Evolutionary conservation across 2,113 vertebrate genomes (phyloP), one percentile per base, ranked within the genome.

Genomic region (Erythrocercus mccallii): DNA sequence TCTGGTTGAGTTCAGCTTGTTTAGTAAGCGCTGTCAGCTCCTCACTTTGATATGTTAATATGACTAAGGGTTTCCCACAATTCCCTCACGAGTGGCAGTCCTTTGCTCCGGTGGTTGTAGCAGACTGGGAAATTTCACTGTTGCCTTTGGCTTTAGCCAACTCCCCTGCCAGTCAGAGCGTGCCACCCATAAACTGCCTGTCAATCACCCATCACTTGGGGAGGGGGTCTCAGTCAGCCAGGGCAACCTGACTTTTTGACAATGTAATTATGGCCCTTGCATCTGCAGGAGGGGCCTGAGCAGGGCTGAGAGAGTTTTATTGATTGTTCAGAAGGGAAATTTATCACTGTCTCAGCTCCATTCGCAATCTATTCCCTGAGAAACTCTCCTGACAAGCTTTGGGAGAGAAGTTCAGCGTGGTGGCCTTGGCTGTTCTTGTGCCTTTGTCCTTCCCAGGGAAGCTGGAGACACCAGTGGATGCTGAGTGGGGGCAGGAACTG

Each of bases 201-300:
- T 97, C 98, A 98, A 92, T 98, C 98, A 98, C 96, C 87, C 25
- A 95, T 98, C 98, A 98, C 95, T 97, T 89, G 97, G 95, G 94
- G 84, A 96, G 89, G 97, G 96, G 91, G 92, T 77, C n/a, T 83
- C 97, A 96, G 96, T 94, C 98, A 97, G 96, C 95, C 82, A 44
- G 95, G 96, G 97, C 96, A 96, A 95, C 97, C 98, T 92, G 96
- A 97, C 98, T 97, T 97, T 98, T 98, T 99, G 99, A 99, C 99
- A 99, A 98, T 98, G 98, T 99, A 99, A 99, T 99, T 99, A 99
- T 72, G 98, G 98, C 97, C 98, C 98, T 97, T 97, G 97, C 97
- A 97, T 98, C 98, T 92, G 92, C 95, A 94, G 96, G 95, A 96
- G 98, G 98, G 97, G 96, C 96, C 96, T 97, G 97, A 97, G 83